Evolutionary conservation across 2,113 vertebrate species (phyloP), one percentile per base, ranked within the genome.

Genomic region (Chamaea fasciata): DNA sequence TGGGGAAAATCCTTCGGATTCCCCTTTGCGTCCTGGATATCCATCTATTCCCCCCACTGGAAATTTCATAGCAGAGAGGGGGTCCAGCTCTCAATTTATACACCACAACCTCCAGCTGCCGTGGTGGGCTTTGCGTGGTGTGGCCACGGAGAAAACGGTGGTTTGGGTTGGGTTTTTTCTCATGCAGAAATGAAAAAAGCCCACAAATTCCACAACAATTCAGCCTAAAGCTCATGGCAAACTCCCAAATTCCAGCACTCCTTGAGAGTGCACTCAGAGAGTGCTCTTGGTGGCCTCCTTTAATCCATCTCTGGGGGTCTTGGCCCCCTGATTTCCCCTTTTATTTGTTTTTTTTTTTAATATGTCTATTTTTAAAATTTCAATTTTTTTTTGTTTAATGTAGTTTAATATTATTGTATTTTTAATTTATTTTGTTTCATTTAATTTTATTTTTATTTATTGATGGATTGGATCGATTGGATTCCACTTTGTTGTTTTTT

Each of bases 181-280:
- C 15, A 2, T 18, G 19, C 4, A 60, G 24, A 71, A 82, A 10
- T 60, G 11, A 39, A 19, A 30, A 70, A 59, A 39, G 0, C 2
- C 2, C 3, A 41, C 5, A 28, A 28, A 69, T 55, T 17, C 21
- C 12, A 9, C 5, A 13, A 2, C 3, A 15, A 7, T 42, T 78
- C 10, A 24, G 23, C 20, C 2, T 4, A 3, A 2, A 60, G 4
- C n/a, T 75, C 2, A 1, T 27, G 80, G 44, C 33, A 47, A 86
- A 30, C 4, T 1, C 10, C 26, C 35, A 22, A 3, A 46, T 83
- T 79, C 30, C 13, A 2, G 5, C 0, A 3, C 31, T 75, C 19
- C 62, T 37, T 0, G 0, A 23, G 42, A 18, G 5, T 6, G 16
- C 1, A 1, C 24, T 56, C 16, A 7, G 4, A 15, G 11, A 1